Evolutionary conservation across 1,140 invertebrate species (phyloP), one percentile per base, ranked within the genome.

Genomic region (Drosophila littoralis): DNA sequence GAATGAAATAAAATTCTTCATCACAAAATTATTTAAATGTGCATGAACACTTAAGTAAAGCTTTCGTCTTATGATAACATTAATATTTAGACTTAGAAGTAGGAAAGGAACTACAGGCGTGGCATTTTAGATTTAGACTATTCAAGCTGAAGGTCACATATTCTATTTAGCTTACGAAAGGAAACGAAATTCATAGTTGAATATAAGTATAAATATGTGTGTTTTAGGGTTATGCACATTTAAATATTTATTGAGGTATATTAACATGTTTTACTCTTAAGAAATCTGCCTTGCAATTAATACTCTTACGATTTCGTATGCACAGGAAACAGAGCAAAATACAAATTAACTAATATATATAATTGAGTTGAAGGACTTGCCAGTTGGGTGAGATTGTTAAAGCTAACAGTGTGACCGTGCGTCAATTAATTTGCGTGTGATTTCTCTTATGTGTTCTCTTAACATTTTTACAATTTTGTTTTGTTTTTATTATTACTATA

Each of bases 361-460:
- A n/a, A 13, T 45, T 17, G 43, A 52, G 57, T 61, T 28, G 32
- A 50, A 50, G 15, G 33, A 38, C 17, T 48, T 66, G 54, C 36
- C 51, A 58, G 42, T 38, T 55, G 40, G 12, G 13, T 9, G 22
- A 9, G n/a, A 43, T 45, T 13, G 28, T 59, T 59, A 61, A 69
- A 69, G 57, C 66, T 51, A 58, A 17, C 50, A 70, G 67, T 70
- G 67, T 63, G 48, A 54, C 48, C 58, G 67, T 70, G 67, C 67
- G 43, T 43, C 59, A 46, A 13, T 46, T 38, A 38, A 48, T 7
- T 61, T 38, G 42, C 33, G 32, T 61, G 10, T 50, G n/a, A 15
- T n/a, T 35, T 35, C 35, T 32, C 17, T 8, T 33, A 22, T 48
- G 33, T 38, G n/a, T 59, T 59, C 36, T 45, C 33, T 70, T 59